Evolutionary conservation across 2,888 invertebrate genomes (phyloP), one percentile per base, ranked within the genome.

Genomic region (Alcis repandata): DNA sequence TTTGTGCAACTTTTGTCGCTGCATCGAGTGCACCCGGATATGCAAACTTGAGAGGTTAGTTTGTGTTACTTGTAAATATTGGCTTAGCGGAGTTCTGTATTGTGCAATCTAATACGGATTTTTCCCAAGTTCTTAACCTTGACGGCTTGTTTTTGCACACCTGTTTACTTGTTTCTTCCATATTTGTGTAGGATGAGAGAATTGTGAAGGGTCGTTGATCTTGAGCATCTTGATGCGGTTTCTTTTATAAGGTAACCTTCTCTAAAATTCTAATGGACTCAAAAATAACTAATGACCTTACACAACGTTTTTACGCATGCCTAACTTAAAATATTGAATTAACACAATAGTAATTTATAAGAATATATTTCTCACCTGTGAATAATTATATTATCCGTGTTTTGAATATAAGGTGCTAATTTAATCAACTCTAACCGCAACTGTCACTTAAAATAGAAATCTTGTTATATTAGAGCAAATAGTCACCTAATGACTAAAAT

Each of bases 1-100:
- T 77, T 22, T 76, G 72, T 73, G 71, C 58, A 15, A 48, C 64
- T 38, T 57, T 69, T 58, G 15, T 73, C 20, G 15, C 68, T 9
- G 74, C 73, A 46, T 69, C 60, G 41, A 69, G 76, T 72, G 73
- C 59, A 52, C 51, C 71, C 8, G 63, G 67, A 66, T 62, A 61
- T 56, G 71, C 68, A 32, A 62, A 70, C 7, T 15, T 56, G n/a
- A 67, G 71, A 79, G 83, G 84, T 85, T 70, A 59, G 74, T 78
- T 36, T 56, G 41, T 43, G 43, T 41, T 56, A 15, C 4, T 61
- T 33, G 11, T 57, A 56, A 68, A 20, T 22, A 51, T 11, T 41
- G 13, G 17, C 40, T 56, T 58, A 49, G 52, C 48, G 15, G 57
- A 45, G 54, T 54, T 41, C 59, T 59, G 36, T 36, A 22, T 51